phyloP scores from a whole-genome alignment of 1,140 invertebrate species.

The Varroa destructor region DNA sequence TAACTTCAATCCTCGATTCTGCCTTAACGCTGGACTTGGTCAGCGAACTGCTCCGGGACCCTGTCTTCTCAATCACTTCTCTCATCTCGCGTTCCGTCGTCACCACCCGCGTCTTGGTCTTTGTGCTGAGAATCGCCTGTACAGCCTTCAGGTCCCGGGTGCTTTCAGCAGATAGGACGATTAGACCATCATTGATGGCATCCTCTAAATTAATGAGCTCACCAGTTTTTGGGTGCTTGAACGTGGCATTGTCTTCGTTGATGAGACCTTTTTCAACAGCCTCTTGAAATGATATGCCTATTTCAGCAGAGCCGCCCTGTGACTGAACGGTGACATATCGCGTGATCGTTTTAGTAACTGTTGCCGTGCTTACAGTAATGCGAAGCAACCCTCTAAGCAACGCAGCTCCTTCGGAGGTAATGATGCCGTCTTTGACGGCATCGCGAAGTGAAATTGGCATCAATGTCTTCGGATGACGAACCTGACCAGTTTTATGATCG shows the following conservation, averaged over 20 bases:
- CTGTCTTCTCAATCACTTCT: conserved; percentile 22
- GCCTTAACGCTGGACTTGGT: conserved; percentile 9
- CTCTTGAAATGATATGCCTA: conserved; percentile 58
- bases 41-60: conserved; percentile 23
- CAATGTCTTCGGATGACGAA: conserved; percentile 60
- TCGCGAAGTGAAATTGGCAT: conserved; percentile 65
- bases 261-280: conserved; percentile 62
- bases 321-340: conserved; percentile 59
- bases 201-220: conserved; percentile 62
- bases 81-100: conserved; percentile 28
- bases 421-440: conserved; percentile 66
- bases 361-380: conserved; percentile 68
- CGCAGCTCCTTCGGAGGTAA: conserved; percentile 68
- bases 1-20: conserved; percentile 21
- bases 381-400: conserved; percentile 65
- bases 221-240: conserved; percentile 60
- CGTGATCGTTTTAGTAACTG: conserved; percentile 63
- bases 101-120: conserved; percentile 28
- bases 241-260: conserved; percentile 60
- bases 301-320: conserved; percentile 47
- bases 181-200: conserved; percentile 50
- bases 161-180: conserved; percentile 39
- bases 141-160: conserved; percentile 25
- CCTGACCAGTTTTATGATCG: conserved; percentile 68
- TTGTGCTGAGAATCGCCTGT: conserved; percentile 36